Evolutionary conservation across 2,113 vertebrate genomes (phyloP).

Genomic region (Chiloscyllium plagiosum): DNA sequence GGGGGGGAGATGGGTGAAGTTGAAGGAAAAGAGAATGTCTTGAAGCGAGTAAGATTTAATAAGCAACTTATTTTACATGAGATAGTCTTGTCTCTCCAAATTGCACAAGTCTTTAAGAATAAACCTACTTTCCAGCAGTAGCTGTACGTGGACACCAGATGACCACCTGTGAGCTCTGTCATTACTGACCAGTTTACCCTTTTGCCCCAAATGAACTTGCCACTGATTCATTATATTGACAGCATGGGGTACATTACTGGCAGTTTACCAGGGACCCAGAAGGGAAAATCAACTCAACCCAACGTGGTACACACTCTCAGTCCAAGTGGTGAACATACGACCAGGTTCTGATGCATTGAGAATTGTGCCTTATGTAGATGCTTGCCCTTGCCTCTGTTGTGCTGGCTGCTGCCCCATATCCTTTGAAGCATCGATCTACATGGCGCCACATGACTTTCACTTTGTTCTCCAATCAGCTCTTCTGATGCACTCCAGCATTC

Average conservation of each 20-base stretch:
- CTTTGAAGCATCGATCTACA: not conserved
- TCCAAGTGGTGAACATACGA: not conserved
- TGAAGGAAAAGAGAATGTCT: not conserved
- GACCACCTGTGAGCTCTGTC: not conserved
- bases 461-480: not conserved
- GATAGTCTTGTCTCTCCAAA: not conserved
- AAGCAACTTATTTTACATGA: not conserved
- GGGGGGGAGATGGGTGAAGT: not conserved
- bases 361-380: constrained; percentile 2
- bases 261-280: not conserved
- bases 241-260: not conserved
- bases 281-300: not conserved
- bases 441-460: not conserved
- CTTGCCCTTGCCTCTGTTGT: not conserved
- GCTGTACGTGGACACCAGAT: not conserved
- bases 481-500: not conserved
- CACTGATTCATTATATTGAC: not conserved
- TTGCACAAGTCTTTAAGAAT: not conserved
- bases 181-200: not conserved
- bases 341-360: not conserved
- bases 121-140: not conserved
- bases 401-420: not conserved
- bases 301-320: no score
- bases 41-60: not conserved
- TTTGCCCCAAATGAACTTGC: not conserved